phyloP scores from a whole-genome alignment of 2,797 vertebrate genomes.

The Anabacerthia variegaticeps region DNA sequence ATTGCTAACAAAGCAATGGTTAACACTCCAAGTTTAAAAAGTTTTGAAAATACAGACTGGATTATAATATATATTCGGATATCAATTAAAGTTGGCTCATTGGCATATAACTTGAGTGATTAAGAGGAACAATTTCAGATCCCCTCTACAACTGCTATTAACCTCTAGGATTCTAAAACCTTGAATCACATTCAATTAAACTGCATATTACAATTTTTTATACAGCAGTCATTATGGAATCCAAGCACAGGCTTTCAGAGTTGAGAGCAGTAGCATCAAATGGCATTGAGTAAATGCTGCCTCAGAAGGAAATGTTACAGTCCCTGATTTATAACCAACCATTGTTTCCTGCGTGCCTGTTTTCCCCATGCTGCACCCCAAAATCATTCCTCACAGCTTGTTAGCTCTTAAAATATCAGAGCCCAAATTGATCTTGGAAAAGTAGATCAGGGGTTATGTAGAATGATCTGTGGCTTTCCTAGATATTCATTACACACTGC shows the following conservation, averaged over 20 bases:
- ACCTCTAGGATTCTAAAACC: not conserved
- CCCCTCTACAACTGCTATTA: not conserved
- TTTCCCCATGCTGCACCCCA: not conserved
- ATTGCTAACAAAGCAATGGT: not conserved
- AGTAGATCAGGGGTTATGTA: not conserved
- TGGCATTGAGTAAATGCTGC: not conserved
- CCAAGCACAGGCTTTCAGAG: not conserved
- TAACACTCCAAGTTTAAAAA: not conserved
- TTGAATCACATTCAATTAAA: slow-evolving; percentile 3
- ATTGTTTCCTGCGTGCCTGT: not conserved
- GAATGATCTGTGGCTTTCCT: not conserved
- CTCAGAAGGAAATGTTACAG: not conserved
- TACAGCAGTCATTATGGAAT: not conserved
- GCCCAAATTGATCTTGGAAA: not conserved
- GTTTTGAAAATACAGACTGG: not conserved
- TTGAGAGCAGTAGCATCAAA: not conserved
- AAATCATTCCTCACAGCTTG: not conserved
- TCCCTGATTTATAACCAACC: not conserved
- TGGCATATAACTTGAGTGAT: not conserved
- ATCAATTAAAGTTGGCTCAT: not conserved
- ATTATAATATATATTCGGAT: not conserved
- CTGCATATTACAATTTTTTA: not conserved
- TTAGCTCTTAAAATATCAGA: not conserved
- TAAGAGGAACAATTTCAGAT: not conserved
- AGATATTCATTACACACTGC: not conserved